Evolutionary conservation across 2,888 invertebrate species (phyloP).

Genomic region (Thumatha senex): DNA sequence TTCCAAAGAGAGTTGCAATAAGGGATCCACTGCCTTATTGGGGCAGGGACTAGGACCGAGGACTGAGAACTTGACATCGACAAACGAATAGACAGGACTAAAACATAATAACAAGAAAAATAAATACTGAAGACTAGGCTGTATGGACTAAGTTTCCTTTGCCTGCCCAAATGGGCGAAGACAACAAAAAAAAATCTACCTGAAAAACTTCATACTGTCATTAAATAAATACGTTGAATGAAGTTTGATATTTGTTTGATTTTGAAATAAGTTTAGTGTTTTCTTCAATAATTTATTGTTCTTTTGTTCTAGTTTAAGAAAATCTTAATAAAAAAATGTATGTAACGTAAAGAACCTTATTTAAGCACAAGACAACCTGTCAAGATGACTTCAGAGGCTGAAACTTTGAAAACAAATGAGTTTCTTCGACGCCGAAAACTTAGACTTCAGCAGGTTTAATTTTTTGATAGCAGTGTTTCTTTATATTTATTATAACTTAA

Average conservation of each 20-base stretch:
- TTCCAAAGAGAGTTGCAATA: no score
- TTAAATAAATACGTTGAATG: conserved; percentile 27
- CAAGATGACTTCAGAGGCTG: conserved; percentile 71
- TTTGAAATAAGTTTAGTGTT: conserved; percentile 3
- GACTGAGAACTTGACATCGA: no score
- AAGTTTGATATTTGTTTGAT: conserved; percentile 19
- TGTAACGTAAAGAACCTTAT: conserved; percentile 26
- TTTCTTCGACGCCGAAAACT: conserved; percentile 72
- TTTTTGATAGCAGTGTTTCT: conserved; percentile 20
- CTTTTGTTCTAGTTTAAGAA: neutral
- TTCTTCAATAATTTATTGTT: neutral
- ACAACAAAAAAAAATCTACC: no score
- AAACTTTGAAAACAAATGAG: conserved; percentile 76
- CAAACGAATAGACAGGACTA: no score
- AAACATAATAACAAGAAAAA: no score
- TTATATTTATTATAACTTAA: conserved; percentile 7
- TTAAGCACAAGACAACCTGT: conserved; percentile 33
- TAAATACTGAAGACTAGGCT: no score
- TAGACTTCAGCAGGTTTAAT: conserved; percentile 76
- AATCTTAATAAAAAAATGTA: neutral
- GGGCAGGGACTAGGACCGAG: no score
- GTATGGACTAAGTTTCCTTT: no score
- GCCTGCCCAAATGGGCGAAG: no score
- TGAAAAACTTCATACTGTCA: conserved; percentile 1
- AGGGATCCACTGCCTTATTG: no score